phyloP scores from a whole-genome alignment of 2,797 vertebrate species.

The Phalanger gymnotis region DNA sequence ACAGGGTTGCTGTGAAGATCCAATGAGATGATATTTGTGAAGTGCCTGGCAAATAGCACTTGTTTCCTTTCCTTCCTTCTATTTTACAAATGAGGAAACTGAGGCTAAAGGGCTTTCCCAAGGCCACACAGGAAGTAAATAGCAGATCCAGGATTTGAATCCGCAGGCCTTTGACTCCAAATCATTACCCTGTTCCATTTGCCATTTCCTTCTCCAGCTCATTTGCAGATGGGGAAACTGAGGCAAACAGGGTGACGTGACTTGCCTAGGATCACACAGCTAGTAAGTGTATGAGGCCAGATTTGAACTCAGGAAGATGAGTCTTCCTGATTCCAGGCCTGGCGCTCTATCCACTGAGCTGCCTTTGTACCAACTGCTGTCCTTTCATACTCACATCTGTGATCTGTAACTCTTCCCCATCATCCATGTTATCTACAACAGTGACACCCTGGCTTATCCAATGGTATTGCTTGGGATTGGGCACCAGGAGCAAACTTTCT shows the following conservation, averaged over 20 bases:
- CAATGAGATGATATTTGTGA: not conserved
- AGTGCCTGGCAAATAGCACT: not conserved
- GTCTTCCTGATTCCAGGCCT: too few species aligned
- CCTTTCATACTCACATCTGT: slow-evolving; percentile 76
- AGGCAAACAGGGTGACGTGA: too few species aligned
- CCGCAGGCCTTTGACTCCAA: not conserved
- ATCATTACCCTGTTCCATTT: rapidly evolving
- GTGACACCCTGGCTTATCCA: slow-evolving; percentile 84
- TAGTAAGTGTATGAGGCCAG: too few species aligned
- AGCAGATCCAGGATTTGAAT: not conserved
- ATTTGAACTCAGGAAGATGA: too few species aligned
- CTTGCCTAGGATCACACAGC: too few species aligned
- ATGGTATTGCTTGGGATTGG: slow-evolving; percentile 79
- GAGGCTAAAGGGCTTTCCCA: not conserved
- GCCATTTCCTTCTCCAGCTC: too few species aligned
- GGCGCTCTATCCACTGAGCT: too few species aligned
- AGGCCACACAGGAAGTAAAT: not conserved
- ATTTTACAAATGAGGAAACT: not conserved
- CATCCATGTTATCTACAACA: slow-evolving; percentile 81
- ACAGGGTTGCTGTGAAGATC: not conserved
- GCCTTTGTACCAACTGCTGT: not conserved
- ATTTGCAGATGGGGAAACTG: too few species aligned
- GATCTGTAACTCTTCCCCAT: slow-evolving; percentile 82
- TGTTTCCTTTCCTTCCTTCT: not conserved
- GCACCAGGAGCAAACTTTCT: slow-evolving; percentile 84